Conservation (phyloP, 2,888 invertebrate species). For the Dasypolia templi region DNA sequence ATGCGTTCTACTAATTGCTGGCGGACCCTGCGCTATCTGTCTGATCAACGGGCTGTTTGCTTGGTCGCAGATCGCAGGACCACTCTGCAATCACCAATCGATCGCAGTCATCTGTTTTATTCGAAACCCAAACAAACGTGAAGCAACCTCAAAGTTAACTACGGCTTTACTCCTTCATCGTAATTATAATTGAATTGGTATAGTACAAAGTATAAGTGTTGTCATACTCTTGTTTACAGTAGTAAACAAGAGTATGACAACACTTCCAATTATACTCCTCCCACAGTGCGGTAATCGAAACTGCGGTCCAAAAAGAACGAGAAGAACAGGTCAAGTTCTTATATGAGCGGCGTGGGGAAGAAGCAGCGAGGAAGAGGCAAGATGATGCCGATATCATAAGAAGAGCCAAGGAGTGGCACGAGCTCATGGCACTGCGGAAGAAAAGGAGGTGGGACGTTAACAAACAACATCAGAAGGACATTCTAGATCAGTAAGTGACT, state of each 20-base stretch:
- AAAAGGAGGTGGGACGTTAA: conserved; percentile 77
- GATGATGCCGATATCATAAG: conserved; percentile 79
- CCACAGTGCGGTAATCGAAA: conserved; percentile 85
- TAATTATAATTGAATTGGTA: neutral
- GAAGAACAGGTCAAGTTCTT: conserved; percentile 83
- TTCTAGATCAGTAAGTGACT: conserved; percentile 81
- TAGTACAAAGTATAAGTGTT: neutral
- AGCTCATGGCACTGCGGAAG: conserved; percentile 71
- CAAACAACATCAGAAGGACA: conserved; percentile 82
- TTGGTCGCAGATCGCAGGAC: neutral
- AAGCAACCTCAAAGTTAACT: neutral
- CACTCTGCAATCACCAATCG: neutral
- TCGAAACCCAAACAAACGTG: neutral
- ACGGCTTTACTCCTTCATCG: neutral
- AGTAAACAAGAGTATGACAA: neutral
- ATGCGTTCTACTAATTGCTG: neutral
- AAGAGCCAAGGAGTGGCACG: conserved; percentile 82
- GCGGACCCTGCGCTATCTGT: neutral
- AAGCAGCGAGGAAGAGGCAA: conserved; percentile 72
- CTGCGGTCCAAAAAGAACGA: conserved; percentile 85
- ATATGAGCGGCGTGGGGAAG: conserved; percentile 75
- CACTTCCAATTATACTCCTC: neutral
- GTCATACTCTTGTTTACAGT: no score
- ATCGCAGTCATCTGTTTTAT: neutral
- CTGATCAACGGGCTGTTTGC: neutral